A percentile compares a stretch with the other conserved stretches of the same genome.
Conservation (phyloP, 2,888 invertebrate genomes). For the Nemurella pictetii region DNA sequence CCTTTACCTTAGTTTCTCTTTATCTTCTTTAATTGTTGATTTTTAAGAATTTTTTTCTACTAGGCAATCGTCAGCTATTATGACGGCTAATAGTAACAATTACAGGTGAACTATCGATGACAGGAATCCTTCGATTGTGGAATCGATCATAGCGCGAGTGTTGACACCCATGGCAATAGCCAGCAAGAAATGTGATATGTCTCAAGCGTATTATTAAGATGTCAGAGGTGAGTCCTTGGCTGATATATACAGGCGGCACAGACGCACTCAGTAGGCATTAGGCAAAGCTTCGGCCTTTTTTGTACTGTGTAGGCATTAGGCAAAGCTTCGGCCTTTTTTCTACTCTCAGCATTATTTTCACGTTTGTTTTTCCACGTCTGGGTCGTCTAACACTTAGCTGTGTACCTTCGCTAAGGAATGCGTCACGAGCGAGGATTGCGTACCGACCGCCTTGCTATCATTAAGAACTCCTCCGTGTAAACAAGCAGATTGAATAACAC, state of each 20-base stretch:
- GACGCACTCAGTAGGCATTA: not conserved
- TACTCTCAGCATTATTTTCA: not conserved
- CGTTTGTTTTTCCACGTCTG: not conserved
- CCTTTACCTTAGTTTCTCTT: not conserved
- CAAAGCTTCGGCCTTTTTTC: not conserved
- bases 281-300: not conserved
- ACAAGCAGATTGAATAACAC: not conserved
- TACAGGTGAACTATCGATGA: not conserved
- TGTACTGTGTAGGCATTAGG: too few relatives aligned
- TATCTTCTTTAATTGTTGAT: not conserved
- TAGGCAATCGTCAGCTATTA: not conserved
- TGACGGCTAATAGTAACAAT: not conserved
- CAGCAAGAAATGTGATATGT: not conserved
- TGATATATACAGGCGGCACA: not conserved
- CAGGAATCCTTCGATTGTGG: not conserved
- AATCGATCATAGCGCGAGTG: not conserved
- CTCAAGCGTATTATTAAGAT: not conserved
- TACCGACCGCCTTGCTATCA: too few relatives aligned
- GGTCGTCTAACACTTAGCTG: not conserved
- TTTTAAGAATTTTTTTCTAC: not conserved
- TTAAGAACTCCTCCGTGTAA: not conserved
- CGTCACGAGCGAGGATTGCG: not conserved
- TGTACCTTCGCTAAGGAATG: not conserved
- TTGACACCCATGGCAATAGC: not conserved
- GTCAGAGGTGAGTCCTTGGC: not conserved